Base-by-base conservation (phyloP, 2,888 invertebrate species). In the Penaeus monodon region DNA sequence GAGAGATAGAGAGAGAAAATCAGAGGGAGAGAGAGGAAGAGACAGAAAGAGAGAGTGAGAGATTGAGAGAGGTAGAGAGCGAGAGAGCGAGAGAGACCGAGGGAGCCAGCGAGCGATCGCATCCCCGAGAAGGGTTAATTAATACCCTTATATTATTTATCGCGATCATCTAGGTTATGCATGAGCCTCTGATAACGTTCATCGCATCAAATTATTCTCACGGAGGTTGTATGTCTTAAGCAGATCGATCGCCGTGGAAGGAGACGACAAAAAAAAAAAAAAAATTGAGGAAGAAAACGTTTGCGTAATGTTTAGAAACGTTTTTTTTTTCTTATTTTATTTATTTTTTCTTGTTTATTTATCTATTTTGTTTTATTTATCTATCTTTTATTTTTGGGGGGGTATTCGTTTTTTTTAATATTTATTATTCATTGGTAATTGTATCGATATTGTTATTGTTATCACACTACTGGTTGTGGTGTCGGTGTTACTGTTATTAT, bases 121-220 rank as follows among this genome's bases (percentile, higher is more conserved):
- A 24, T 27, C 27, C 24, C 27, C 27, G 66, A 27, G 57, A 78
- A 49, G 63, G 38, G 7, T 64, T 76, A 82, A 82, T 82, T 63
- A 74, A 74, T 68, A 24, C 63, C 64, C 29, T 12, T 20, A 74
- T 44, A 64, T 82, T 82, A 82, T 82, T 82, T 82, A 82, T 82
- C 82, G 70, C 74, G 82, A 57, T 63, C 82, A 82, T 82, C 74
- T 64, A 38, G 64, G 82, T 74, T 70, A 81, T 81, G 73, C 73
- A 81, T 81, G 81, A 81, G 29, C 81, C 57, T 70, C 57, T 81
- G 73, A 70, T 81, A 81, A 81, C 81, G 70, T 70, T 81, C 74
- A 82, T 82, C 73, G 74, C 73, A 70, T 82, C 38, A 74, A 82
- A 82, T 82, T 82, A 82, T 82, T 74, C 57, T 82, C 70, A 70